Evolutionary conservation across 2,113 vertebrate genomes (phyloP), one percentile per base, ranked within the genome.

Genomic region (Sterna hirundo): DNA sequence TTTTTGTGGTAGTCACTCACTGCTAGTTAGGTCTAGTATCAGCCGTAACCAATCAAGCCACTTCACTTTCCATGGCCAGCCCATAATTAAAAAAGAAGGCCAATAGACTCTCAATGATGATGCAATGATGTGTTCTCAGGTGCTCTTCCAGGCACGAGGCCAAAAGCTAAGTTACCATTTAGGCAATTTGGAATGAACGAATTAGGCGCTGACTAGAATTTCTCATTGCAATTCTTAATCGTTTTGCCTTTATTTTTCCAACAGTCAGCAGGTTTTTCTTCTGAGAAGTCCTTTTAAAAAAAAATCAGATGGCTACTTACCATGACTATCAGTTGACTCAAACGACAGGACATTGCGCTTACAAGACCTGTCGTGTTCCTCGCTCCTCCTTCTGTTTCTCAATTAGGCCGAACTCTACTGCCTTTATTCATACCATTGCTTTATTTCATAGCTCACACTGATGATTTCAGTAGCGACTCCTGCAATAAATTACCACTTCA

Each of bases 111-210:
- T 74, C 15, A 2, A 1, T 85, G 83, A 74, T 90, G 89, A 90
- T 83, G 89, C 94, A 95, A 87, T 40, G 47, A 77, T 81, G 71
- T 18, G 38, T 71, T 96, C 91, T 96, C 95, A 91, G 94, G 94
- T 95, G 89, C 82, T 91, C 58, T 86, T 47, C 32, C 21, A 94
- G 93, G 94, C 87, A 66, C 0, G 3, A 85, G 55, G 75, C 93
- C 96, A 96, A 86, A 52, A 91, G 57, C 74, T 44, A 90, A 77
- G 91, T 86, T 93, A 82, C 93, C 82, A 52, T 91, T 90, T 90
- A 90, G 25, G 81, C 60, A 83, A 40, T 90, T 93, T 74, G 85
- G 93, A 97, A 96, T 80, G 91, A 96, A 93, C 55, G 42, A 97
- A 94, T 86, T 62, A 95, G 46, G 60, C 66, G 74, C 87, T 21